Evolutionary conservation across 2,113 vertebrate species (phyloP), one percentile per base, ranked within the genome.

Genomic region (Varanus salvator): DNA sequence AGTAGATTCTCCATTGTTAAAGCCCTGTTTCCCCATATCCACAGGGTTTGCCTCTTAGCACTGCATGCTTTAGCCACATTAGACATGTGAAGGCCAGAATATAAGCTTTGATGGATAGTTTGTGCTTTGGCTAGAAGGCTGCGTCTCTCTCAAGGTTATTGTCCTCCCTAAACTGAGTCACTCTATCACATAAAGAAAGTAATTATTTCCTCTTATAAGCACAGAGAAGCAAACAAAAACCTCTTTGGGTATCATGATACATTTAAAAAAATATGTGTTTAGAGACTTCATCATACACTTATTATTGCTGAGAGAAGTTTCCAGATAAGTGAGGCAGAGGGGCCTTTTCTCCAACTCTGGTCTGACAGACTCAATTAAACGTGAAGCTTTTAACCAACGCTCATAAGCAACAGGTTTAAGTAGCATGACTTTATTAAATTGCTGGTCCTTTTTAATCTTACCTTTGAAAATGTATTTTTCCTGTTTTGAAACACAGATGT

Each of bases 191-290:
- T 90, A 90, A 93, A 52, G 50, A 94, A 93, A 95, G 91, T 0
- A 0, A 74, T 85, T 95, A 93, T 85, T 93, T 82, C 84, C 89
- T 72, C 84, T 83, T 3, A 86, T 60, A 86, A 17, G 5, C 34
- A 93, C 2, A 92, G 80, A 48, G 90, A 29, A 94, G 82, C 75
- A 91, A 38, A 80, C 0, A 90, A 74, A 50, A 90, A 92, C 91
- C 84, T 94, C 92, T 52, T 93, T 85, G 81, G 77, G 23, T 92
- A 31, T 77, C 74, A 91, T 27, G 80, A 96, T 90, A 90, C 83
- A 95, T 90, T 90, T 87, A 91, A 1, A 31, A 86, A 95, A 96
- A 94, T 88, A 94, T 8, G 68, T 75, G 87, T 93, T 90, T 87
- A 91, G n/a, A 74, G n/a, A 89, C 31, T 54, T 89, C 87, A 91